Conservation (phyloP, 2,113 vertebrate species). For the Tauraco erythrolophus region DNA sequence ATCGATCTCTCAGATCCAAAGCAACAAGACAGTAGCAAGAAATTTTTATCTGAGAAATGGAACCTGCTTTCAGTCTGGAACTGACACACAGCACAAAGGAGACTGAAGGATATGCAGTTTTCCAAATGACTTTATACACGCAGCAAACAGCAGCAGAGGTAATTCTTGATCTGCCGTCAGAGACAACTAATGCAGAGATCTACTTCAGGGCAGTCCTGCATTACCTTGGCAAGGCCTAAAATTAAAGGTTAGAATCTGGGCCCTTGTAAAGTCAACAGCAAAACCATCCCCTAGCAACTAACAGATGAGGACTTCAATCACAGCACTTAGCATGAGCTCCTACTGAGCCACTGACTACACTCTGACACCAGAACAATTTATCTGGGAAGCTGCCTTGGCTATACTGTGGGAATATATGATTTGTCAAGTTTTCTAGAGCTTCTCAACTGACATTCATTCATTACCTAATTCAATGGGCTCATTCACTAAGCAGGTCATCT, state of each 20-base stretch:
- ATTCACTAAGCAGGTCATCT: too few relatives aligned
- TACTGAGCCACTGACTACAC: not conserved
- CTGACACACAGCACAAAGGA: not conserved
- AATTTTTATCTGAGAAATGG: too few relatives aligned
- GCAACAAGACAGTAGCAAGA: too few relatives aligned
- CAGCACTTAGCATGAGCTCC: not conserved
- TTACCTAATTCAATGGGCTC: not conserved
- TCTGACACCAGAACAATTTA: not conserved
- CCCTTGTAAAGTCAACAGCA: not conserved
- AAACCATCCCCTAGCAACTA: not conserved
- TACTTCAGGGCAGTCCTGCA: not conserved
- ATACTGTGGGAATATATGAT: rapidly evolving
- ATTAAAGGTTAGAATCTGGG: not conserved
- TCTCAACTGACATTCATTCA: not conserved
- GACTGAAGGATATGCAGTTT: not conserved
- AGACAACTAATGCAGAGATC: not conserved
- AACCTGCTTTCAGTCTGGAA: not conserved
- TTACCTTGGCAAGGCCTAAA: not conserved
- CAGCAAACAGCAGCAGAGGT: not conserved
- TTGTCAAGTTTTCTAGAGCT: not conserved
- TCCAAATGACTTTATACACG: not conserved
- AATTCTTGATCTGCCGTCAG: not conserved
- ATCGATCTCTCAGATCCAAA: too few relatives aligned
- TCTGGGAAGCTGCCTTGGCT: not conserved
- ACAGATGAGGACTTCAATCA: not conserved